Evolutionary conservation across 2,797 vertebrate species (phyloP).

Genomic region (Catostomus latipinnis): DNA sequence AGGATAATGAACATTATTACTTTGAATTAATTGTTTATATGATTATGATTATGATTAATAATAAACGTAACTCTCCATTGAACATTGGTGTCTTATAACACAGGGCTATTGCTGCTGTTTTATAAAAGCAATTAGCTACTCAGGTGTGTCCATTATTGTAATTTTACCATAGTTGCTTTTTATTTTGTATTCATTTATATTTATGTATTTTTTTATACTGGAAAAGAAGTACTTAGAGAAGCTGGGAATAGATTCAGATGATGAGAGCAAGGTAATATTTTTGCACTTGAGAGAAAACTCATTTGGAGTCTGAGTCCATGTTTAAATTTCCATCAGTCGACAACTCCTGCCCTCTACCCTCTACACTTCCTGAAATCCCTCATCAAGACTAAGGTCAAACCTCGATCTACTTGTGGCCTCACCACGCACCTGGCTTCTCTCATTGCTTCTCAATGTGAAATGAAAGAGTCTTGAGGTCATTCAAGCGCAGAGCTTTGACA

Average conservation of each 20-base stretch:
- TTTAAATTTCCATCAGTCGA: constrained; percentile 36
- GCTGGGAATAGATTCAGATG: constrained; percentile 29
- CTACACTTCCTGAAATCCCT: constrained; percentile 33
- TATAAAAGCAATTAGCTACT: too few relatives aligned
- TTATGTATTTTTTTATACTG: constrained; percentile 16
- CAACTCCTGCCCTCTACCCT: constrained; percentile 41
- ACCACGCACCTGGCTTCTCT: constrained; percentile 59
- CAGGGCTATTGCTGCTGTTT: too few relatives aligned
- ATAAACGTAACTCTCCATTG: too few relatives aligned
- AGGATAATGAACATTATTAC: too few relatives aligned
- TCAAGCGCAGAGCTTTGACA: constrained; percentile 30
- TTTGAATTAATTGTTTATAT: too few relatives aligned
- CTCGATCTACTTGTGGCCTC: constrained; percentile 51
- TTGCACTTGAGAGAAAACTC: constrained; percentile 36
- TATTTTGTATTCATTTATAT: too few relatives aligned
- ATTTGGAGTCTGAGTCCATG: constrained; percentile 33
- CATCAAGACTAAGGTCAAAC: constrained; percentile 55
- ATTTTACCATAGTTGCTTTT: too few relatives aligned
- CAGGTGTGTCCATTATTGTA: too few relatives aligned
- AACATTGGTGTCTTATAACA: too few relatives aligned
- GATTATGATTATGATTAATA: too few relatives aligned
- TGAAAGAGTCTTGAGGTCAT: constrained; percentile 49
- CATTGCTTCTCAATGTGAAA: constrained; percentile 48
- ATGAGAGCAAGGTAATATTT: constrained; percentile 41
- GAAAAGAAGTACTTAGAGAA: constrained; percentile 18